These are phyloP conservation scores for Thamnophis sirtalis DNA, from an alignment of 2,113 vertebrate species.

Conservation along the genomic window DNA sequence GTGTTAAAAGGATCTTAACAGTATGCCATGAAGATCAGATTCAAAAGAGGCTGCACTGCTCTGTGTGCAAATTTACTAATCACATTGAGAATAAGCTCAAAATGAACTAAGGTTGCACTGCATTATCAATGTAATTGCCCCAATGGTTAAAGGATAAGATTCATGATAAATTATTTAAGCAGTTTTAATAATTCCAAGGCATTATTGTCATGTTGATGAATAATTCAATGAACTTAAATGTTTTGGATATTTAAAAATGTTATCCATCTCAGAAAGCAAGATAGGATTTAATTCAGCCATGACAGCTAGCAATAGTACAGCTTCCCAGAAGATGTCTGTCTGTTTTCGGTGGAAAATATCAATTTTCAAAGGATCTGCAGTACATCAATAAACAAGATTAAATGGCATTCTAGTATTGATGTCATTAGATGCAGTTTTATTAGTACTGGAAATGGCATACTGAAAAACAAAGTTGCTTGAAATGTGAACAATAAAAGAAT, in stretches of 20 bases:
- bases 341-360: slow-evolving; percentile 45
- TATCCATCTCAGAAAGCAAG: slow-evolving; percentile 48
- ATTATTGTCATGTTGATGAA: slow-evolving; percentile 39
- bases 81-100: neutral
- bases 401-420: slow-evolving; percentile 27
- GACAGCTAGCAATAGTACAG: slow-evolving; percentile 37
- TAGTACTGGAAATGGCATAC: slow-evolving; percentile 27
- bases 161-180: slow-evolving; percentile 21
- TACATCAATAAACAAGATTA: slow-evolving; percentile 39
- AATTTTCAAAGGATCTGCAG: slow-evolving; percentile 53
- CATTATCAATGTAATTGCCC: slow-evolving; percentile 7
- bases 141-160: slow-evolving; percentile 18
- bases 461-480: slow-evolving; percentile 20
- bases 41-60: neutral
- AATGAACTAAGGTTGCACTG: slow-evolving; percentile 6
- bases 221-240: slow-evolving; percentile 51
- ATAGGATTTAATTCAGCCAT: slow-evolving; percentile 59
- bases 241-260: slow-evolving; percentile 49
- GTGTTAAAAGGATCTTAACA: neutral
- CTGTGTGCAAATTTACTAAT: neutral
- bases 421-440: slow-evolving; percentile 18
- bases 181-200: slow-evolving; percentile 33
- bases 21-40: neutral
- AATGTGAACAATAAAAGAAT: slow-evolving; percentile 12
- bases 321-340: slow-evolving; percentile 38